Conservation (phyloP, 64 coral and sea anemone species). For the Stichodactyla helianthus region DNA sequence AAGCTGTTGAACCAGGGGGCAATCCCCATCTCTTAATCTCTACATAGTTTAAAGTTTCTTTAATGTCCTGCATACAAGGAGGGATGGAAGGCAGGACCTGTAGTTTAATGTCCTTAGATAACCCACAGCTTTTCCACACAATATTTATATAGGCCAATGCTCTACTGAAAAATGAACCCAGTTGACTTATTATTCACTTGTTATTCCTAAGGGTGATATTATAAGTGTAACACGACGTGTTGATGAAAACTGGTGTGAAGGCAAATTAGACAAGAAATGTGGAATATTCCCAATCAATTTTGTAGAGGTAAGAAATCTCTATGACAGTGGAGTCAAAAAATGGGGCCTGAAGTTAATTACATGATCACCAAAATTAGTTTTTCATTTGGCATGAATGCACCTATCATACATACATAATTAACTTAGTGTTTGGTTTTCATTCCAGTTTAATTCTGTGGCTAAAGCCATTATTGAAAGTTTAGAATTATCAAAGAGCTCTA, state of each 20-base stretch:
- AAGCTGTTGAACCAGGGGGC: too few relatives aligned
- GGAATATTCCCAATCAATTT: constrained; percentile 87
- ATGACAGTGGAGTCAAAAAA: not conserved
- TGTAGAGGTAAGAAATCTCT: constrained; percentile 57
- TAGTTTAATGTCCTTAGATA: too few relatives aligned
- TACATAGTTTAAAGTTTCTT: too few relatives aligned
- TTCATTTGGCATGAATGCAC: too few relatives aligned
- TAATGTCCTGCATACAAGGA: too few relatives aligned
- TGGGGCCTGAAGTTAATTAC: too few relatives aligned
- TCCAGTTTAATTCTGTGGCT: constrained; percentile 40
- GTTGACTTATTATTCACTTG: not conserved
- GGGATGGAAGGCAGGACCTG: too few relatives aligned
- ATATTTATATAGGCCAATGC: not conserved
- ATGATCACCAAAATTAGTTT: too few relatives aligned
- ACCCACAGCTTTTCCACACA: too few relatives aligned
- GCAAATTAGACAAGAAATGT: constrained; percentile 50
- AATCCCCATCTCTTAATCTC: too few relatives aligned
- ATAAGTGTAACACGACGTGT: constrained; percentile 66
- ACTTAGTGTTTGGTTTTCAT: not conserved
- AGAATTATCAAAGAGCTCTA: constrained; percentile 12
- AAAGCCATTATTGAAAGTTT: constrained; percentile 24
- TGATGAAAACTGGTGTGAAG: constrained; percentile 93
- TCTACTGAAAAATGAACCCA: not conserved
- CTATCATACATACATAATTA: too few relatives aligned
- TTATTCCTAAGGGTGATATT: constrained; percentile 56